Percentiles rank a stretch among this genome's conserved stretches.
These are phyloP conservation scores for Pseudachorutes palmiensis DNA, from an alignment of 1,140 invertebrate genomes.

Conservation along the genomic window DNA sequence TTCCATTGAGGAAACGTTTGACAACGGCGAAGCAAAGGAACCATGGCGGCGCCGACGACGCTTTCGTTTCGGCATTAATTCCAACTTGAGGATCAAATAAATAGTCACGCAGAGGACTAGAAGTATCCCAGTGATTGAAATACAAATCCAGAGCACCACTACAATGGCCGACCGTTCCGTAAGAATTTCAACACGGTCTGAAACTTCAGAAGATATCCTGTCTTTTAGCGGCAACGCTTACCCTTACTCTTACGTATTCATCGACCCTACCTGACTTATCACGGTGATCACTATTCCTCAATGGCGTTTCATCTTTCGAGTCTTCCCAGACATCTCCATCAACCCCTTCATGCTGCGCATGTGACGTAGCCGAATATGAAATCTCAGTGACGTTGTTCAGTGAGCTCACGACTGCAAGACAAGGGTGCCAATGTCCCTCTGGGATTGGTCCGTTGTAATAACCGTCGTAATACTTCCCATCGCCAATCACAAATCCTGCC, in stretches of 20 bases:
- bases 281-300: no score
- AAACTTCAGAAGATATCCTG: not conserved
- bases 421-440: constrained; percentile 56
- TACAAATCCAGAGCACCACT: constrained; percentile 52
- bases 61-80: constrained; percentile 47
- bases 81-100: constrained; percentile 52
- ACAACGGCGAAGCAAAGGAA: no score
- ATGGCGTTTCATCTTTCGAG: no score
- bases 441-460: constrained; percentile 71
- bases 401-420: constrained; percentile 61
- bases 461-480: constrained; percentile 61
- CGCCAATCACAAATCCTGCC: constrained; percentile 62
- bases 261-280: no score
- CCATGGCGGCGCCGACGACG: no score
- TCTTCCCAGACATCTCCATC: no score
- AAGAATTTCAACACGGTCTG: constrained; percentile 31
- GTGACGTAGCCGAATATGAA: constrained; percentile 55
- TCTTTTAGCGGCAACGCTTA: not conserved
- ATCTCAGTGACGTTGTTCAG: constrained; percentile 55
- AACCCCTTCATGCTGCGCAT: constrained; percentile 40
- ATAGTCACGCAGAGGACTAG: constrained; percentile 52
- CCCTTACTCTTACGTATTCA: not conserved
- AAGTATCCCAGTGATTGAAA: constrained; percentile 52
- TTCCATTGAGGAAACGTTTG: not conserved
- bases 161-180: constrained; percentile 40